phyloP scores from a whole-genome alignment of 2,113 vertebrate genomes.

The Tychaedon coryphoeus region DNA sequence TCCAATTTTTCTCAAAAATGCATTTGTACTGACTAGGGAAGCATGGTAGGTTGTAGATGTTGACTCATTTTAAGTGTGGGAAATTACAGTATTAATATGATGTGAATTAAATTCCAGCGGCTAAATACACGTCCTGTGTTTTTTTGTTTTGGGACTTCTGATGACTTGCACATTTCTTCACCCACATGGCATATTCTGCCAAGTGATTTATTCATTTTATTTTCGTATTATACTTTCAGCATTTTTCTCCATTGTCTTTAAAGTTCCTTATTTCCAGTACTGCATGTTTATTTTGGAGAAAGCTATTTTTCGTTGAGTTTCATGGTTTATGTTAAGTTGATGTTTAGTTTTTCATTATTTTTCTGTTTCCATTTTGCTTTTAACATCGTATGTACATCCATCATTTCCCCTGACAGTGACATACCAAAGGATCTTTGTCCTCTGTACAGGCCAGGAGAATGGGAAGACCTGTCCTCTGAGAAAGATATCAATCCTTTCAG shows the following conservation, averaged over 20 bases:
- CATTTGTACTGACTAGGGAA: not conserved
- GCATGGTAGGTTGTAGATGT: not conserved
- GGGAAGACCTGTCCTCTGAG: constrained; percentile 95
- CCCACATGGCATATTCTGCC: not conserved
- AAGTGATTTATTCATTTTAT: not conserved
- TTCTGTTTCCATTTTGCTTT: constrained; percentile 71
- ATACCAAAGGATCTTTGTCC: constrained; percentile 99
- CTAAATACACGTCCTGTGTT: not conserved
- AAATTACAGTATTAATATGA: not conserved
- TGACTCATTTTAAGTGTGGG: not conserved
- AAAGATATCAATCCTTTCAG: constrained; percentile 94
- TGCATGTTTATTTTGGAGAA: constrained; percentile 54
- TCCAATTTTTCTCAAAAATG: not conserved
- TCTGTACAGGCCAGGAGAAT: constrained; percentile 99
- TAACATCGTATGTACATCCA: constrained; percentile 77
- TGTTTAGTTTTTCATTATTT: constrained; percentile 63
- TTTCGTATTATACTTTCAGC: not conserved
- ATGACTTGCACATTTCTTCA: not conserved
- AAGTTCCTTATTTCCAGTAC: not conserved
- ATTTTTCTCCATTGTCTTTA: constrained; percentile 12
- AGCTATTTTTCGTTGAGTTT: constrained; percentile 22
- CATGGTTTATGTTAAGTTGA: constrained; percentile 41
- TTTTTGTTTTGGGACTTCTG: not conserved
- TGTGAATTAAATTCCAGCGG: not conserved
- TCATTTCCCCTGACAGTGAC: constrained; percentile 87